phyloP scores from a whole-genome alignment of 2,113 vertebrate genomes.

The Tachuris rubrigastra region DNA sequence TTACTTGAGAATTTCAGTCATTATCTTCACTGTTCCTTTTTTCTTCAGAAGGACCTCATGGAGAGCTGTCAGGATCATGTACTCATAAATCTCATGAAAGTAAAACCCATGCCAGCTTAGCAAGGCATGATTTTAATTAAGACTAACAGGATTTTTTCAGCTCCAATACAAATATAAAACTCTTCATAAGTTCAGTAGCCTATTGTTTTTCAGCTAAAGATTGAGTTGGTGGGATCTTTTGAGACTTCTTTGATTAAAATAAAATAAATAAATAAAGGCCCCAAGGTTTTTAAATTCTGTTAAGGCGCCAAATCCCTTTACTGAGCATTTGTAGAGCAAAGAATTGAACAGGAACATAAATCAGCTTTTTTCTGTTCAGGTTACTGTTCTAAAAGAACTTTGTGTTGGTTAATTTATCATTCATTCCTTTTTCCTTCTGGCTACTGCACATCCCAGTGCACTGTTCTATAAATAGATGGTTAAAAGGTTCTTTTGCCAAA shows the following conservation, averaged over 20 bases:
- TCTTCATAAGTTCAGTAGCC: neutral
- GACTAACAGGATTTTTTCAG: neutral
- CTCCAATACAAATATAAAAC: neutral
- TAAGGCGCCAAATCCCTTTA: neutral
- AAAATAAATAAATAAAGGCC: neutral
- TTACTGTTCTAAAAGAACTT: constrained; percentile 1
- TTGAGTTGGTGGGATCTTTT: neutral
- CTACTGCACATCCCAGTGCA: neutral
- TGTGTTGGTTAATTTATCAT: neutral
- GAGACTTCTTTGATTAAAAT: neutral
- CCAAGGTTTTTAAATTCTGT: neutral
- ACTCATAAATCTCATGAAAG: constrained; percentile 1
- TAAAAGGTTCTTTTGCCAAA: neutral
- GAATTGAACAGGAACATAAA: neutral
- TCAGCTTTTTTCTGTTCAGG: neutral
- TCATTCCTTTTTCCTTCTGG: constrained; percentile 11
- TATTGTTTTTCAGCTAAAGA: neutral
- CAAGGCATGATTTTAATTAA: constrained; percentile 32
- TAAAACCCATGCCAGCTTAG: neutral
- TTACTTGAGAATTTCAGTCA: neutral
- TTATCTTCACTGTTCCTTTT: neutral
- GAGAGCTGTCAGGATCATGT: constrained; percentile 30
- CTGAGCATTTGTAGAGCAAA: neutral
- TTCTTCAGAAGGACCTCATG: neutral
- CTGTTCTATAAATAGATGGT: constrained; percentile 28